Percentiles rank a stretch among this genome's conserved stretches.
These are phyloP conservation scores for Cuculus canorus DNA, from an alignment of 2,797 vertebrate species.

Conservation along the genomic window DNA sequence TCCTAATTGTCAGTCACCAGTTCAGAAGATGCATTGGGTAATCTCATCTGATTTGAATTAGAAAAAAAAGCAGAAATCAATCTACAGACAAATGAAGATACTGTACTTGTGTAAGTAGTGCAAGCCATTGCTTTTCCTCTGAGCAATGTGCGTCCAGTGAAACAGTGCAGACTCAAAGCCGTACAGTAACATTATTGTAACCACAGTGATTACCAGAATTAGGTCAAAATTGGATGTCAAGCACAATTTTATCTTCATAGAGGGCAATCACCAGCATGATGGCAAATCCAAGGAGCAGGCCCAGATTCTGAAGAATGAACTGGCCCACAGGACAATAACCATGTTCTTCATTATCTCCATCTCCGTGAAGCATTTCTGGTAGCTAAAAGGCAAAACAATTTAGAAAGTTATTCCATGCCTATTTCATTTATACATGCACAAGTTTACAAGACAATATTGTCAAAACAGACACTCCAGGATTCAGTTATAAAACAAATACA, in stretches of 20 bases:
- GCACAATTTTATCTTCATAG: constrained; percentile 93
- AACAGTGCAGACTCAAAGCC: constrained; percentile 69
- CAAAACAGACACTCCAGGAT: not conserved
- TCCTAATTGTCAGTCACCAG: not conserved
- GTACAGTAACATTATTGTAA: constrained; percentile 36
- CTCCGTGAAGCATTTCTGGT: constrained; percentile 96
- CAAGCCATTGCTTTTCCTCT: constrained; percentile 64
- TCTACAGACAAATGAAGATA: not conserved
- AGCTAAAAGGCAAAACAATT: constrained; percentile 77
- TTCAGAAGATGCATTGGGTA: not conserved
- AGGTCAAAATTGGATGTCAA: constrained; percentile 90
- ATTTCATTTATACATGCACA: not conserved
- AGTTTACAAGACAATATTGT: not conserved
- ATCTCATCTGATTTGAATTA: not conserved
- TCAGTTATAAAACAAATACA: not conserved
- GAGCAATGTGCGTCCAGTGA: constrained; percentile 69
- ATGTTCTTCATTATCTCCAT: constrained; percentile 91
- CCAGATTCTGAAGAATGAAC: constrained; percentile 94
- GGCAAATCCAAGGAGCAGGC: constrained; percentile 92
- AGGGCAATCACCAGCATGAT: constrained; percentile 99
- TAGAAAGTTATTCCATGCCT: not conserved
- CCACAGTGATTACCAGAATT: constrained; percentile 55
- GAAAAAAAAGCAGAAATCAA: constrained; percentile 31
- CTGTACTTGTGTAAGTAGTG: constrained; percentile 58
- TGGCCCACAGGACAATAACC: constrained; percentile 93